Evolutionary conservation across 2,113 vertebrate species (phyloP).

Genomic region (Empidonax traillii): DNA sequence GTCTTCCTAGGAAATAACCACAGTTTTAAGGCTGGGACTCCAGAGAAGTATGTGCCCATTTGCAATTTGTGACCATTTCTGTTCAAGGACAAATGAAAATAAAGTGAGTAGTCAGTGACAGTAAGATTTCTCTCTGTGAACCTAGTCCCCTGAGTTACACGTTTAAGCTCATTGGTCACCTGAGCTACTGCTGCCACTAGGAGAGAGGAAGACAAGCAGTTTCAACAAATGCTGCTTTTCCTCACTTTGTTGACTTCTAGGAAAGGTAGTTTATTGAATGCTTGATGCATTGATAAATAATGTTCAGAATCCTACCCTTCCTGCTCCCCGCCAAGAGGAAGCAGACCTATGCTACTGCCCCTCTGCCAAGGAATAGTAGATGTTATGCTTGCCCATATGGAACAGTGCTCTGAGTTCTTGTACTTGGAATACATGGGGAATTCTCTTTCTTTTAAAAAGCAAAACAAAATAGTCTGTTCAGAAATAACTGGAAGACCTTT

Average conservation of each 20-base stretch:
- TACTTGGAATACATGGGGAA: slow-evolving; percentile 15
- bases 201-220: neutral
- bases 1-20: neutral
- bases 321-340: slow-evolving; percentile 24
- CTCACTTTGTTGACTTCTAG: slow-evolving; percentile 9
- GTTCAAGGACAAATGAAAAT: neutral
- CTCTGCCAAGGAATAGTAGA: slow-evolving; percentile 48
- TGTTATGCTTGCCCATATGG: slow-evolving; percentile 6
- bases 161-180: neutral
- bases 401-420: neutral
- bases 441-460: slow-evolving; percentile 32
- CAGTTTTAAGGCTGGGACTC: neutral
- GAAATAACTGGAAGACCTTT: slow-evolving; percentile 2
- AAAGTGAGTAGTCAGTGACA: neutral
- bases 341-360: neutral
- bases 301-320: slow-evolving; percentile 3
- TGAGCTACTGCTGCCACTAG: neutral
- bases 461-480: slow-evolving; percentile 11
- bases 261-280: neutral
- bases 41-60: neutral
- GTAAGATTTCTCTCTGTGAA: neutral
- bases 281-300: neutral
- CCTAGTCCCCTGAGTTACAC: neutral
- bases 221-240: neutral
- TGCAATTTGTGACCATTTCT: neutral